Evolutionary conservation across 1,140 invertebrate species (phyloP), one percentile per base, ranked within the genome.

Genomic region (Drosophila nikananu): DNA sequence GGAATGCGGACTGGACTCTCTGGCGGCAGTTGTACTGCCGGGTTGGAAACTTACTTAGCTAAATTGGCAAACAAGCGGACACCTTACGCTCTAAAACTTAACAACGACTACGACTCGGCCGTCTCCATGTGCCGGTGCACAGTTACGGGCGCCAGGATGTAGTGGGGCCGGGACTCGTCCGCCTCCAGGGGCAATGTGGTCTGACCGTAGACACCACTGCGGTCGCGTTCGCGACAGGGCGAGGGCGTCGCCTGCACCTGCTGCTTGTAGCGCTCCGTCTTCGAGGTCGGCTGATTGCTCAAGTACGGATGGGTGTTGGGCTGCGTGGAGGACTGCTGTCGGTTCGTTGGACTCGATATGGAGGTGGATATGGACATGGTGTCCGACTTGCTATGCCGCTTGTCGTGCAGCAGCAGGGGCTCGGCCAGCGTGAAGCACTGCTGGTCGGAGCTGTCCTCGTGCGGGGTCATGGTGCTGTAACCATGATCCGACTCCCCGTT

Each of bases 391-490:
- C 94, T 94, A 23, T 93, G 80, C 63, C 94, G 93, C 51, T 95
- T 95, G 80, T 95, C 95, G 59, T 93, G 90, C 76, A 89, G 58
- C 27, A 95, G 93, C 41, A 95, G 94, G 0, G 94, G 94, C 82
- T 96, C 95, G 32, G 95, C 94, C 7, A 95, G 93, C 19, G 96
- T 96, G 73, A 97, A 96, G 10, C 96, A 96, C 51, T 96, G 95
- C 75, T 96, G 96, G 84, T 98, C 97, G 5, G 95, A 95, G 12
- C 95, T 95, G 89, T 98, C 97, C 77, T 98, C 97, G 80, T 98
- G 97, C 1, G 97, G 97, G 0, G 97, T 98, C 97, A 98, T 98
- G 0, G 98, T 98, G 19, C 97, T 98, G 92, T 99, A 99, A 4
- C 98, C 98, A 92, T 98, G 97, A 94, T 99, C 98, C 35, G 97